These are phyloP conservation scores for Cheilosia vernalis DNA, from an alignment of 2,888 invertebrate species.

Conservation along the genomic window DNA sequence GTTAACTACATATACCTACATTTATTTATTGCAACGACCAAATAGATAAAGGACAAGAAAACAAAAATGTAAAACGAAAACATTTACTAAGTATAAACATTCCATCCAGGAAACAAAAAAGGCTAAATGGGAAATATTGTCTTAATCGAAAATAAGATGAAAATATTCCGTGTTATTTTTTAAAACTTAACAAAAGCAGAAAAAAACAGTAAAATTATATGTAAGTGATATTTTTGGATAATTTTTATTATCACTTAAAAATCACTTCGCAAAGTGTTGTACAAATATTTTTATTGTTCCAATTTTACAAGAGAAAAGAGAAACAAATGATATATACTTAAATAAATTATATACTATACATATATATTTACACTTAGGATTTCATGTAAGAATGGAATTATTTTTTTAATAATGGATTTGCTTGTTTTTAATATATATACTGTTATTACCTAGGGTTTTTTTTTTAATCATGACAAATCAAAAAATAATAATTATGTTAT, in stretches of 20 bases:
- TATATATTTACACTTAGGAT: constrained; percentile 59
- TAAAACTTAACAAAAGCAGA: constrained; percentile 12
- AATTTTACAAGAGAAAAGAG: constrained; percentile 56
- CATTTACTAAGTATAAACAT: constrained; percentile 63
- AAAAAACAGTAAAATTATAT: constrained; percentile 5
- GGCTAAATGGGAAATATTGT: constrained; percentile 62
- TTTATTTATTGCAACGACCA: constrained; percentile 75
- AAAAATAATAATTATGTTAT: constrained; percentile 55
- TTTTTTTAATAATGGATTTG: constrained; percentile 43
- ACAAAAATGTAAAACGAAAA: constrained; percentile 33
- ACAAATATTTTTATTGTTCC: constrained; percentile 70
- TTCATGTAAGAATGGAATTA: constrained; percentile 29
- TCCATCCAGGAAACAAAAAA: constrained; percentile 76
- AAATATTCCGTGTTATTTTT: constrained; percentile 72
- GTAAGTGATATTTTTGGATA: constrained; percentile 64
- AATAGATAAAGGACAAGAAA: constrained; percentile 68
- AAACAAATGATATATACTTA: not conserved
- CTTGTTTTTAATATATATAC: constrained; percentile 50
- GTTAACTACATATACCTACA: constrained; percentile 56
- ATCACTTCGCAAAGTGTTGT: constrained; percentile 70
- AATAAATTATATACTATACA: not conserved
- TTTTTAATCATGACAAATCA: constrained; percentile 71
- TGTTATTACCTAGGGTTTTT: constrained; percentile 24
- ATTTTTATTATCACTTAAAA: constrained; percentile 52
- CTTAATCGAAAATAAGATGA: constrained; percentile 19